Conservation (phyloP, 2,113 vertebrate species). For the Dendropsophus ebraccatus region DNA sequence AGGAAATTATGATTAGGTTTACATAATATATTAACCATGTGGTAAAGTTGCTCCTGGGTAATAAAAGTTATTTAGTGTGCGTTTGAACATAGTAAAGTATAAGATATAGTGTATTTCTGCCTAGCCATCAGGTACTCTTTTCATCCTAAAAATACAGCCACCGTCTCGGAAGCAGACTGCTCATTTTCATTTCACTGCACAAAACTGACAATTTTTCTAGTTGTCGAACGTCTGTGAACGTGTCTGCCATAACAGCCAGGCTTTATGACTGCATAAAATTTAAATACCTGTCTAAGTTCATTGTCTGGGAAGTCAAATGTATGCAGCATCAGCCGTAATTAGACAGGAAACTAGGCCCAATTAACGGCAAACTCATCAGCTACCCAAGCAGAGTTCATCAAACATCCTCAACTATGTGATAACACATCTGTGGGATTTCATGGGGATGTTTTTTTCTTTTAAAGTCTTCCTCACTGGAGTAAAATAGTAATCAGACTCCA, state of each 20-base stretch:
- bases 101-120: not conserved
- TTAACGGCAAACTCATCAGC: slow-evolving; percentile 33
- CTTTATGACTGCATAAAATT: slow-evolving; percentile 27
- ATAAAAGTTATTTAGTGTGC: not conserved
- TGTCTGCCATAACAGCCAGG: slow-evolving; percentile 15
- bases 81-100: not conserved
- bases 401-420: slow-evolving; percentile 30
- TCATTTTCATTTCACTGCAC: slow-evolving; percentile 10
- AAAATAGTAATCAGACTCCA: not conserved
- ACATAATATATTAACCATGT: not conserved
- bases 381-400: slow-evolving; percentile 35
- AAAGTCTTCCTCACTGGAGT: not conserved
- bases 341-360: slow-evolving; percentile 33
- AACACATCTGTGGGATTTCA: slow-evolving; percentile 22
- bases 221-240: slow-evolving; percentile 8
- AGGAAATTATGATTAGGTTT: not conserved
- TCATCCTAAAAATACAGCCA: not conserved
- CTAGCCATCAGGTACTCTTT: not conserved
- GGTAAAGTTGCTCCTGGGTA: not conserved
- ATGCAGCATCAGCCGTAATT: slow-evolving; percentile 37
- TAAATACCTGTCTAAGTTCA: slow-evolving; percentile 32
- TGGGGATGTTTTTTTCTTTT: not conserved
- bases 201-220: slow-evolving; percentile 13
- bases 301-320: slow-evolving; percentile 38
- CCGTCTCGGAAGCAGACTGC: not conserved